These are phyloP conservation scores for Popillia japonica DNA, from an alignment of 1,140 invertebrate species.

Conservation along the genomic window DNA sequence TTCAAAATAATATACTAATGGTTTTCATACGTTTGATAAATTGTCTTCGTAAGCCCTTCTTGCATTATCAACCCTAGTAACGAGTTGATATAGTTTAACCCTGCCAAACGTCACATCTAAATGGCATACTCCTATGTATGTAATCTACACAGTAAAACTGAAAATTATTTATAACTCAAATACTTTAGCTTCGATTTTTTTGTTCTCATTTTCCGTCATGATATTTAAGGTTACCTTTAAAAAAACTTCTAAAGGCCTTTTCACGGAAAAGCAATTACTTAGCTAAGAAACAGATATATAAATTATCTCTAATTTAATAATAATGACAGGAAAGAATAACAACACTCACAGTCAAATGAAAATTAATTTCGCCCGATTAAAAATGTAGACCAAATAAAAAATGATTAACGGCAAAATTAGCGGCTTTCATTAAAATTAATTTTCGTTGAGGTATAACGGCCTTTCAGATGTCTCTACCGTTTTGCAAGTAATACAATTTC, in stretches of 20 bases:
- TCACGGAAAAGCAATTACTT: background rate
- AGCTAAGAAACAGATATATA: background rate
- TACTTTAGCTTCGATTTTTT: too few relatives aligned
- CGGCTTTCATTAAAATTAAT: constrained; percentile 7
- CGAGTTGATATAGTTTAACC: too few relatives aligned
- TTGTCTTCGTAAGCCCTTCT: too few relatives aligned
- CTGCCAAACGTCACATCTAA: too few relatives aligned
- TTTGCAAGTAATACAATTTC: background rate
- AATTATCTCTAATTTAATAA: background rate
- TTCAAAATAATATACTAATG: too few relatives aligned
- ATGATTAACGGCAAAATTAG: background rate
- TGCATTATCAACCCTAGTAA: too few relatives aligned
- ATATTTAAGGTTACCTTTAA: too few relatives aligned
- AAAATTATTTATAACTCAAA: too few relatives aligned
- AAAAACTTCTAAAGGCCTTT: background rate
- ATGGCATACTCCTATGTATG: too few relatives aligned
- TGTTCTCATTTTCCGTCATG: too few relatives aligned
- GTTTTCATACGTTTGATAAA: too few relatives aligned
- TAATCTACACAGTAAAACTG: too few relatives aligned
- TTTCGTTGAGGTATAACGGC: background rate
- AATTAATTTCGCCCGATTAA: background rate
- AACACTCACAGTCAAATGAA: background rate
- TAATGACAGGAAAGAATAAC: background rate
- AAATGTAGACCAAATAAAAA: background rate
- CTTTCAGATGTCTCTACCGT: background rate